Conservation (phyloP, 2,888 invertebrate species). For the Drosophila gaucha region DNA sequence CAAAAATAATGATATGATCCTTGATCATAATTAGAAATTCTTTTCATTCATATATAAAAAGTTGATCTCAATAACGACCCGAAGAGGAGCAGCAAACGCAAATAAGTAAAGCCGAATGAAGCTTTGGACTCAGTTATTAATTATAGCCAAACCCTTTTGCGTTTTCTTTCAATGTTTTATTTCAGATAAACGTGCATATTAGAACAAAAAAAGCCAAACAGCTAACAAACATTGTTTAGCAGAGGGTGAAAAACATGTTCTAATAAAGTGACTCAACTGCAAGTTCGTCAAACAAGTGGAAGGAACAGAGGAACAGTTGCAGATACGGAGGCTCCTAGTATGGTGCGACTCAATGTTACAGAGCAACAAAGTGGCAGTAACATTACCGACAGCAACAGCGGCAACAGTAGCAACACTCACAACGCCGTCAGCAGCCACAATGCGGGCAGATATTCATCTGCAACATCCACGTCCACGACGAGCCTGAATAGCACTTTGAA, state of each 20-base stretch:
- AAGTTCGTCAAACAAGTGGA: slow-evolving; percentile 5
- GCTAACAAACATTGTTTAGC: slow-evolving; percentile 1
- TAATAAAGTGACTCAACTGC: slow-evolving; percentile 14
- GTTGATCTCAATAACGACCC: neutral
- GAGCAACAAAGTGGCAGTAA: slow-evolving; percentile 74
- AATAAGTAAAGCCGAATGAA: slow-evolving; percentile 13
- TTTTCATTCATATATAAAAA: too few species aligned
- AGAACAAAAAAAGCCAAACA: neutral
- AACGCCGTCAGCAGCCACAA: slow-evolving; percentile 50
- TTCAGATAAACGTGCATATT: slow-evolving; percentile 30
- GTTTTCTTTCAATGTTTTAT: slow-evolving; percentile 32
- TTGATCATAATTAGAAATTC: too few species aligned
- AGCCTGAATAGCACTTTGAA: slow-evolving; percentile 66
- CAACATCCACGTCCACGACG: slow-evolving; percentile 66
- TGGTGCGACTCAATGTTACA: slow-evolving; percentile 84
- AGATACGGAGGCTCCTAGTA: slow-evolving; percentile 57
- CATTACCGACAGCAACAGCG: slow-evolving; percentile 51
- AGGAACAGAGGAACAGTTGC: slow-evolving; percentile 14
- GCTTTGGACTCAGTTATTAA: slow-evolving; percentile 44
- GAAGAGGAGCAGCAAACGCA: slow-evolving; percentile 28
- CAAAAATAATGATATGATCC: too few species aligned
- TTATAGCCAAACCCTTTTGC: slow-evolving; percentile 47
- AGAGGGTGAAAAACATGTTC: slow-evolving; percentile 30
- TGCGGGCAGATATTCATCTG: slow-evolving; percentile 68
- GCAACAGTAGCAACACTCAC: slow-evolving; percentile 20